phyloP scores from a whole-genome alignment of 2,113 vertebrate genomes.

The Eonycteris spelaea region DNA sequence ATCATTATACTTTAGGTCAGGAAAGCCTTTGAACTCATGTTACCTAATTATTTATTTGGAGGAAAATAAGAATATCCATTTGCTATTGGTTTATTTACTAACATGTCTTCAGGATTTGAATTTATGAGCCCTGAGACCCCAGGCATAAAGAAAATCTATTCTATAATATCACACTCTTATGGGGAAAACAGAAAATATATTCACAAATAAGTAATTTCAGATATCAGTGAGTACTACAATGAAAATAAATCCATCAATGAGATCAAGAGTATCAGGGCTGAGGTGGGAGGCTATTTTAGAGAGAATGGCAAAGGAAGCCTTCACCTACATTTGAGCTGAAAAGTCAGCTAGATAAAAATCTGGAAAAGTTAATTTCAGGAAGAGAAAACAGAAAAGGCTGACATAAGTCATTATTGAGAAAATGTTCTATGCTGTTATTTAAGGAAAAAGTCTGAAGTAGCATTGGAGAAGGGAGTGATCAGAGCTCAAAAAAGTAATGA shows the following conservation, averaged over 20 bases:
- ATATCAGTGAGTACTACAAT: not conserved
- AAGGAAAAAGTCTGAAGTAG: not conserved
- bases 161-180: not conserved
- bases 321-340: not conserved
- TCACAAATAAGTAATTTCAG: not conserved
- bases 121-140: not conserved
- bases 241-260: not conserved
- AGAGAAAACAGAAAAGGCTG: not conserved
- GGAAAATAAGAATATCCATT: not conserved
- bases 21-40: conserved; percentile 8
- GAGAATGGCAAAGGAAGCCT: not conserved
- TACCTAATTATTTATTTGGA: conserved; percentile 13
- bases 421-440: not conserved
- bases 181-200: not conserved
- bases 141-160: not conserved
- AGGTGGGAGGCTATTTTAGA: not conserved
- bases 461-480: not conserved
- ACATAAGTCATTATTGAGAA: not conserved
- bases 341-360: not conserved
- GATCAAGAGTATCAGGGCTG: not conserved
- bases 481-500: not conserved
- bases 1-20: conserved; percentile 3
- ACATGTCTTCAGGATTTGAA: not conserved
- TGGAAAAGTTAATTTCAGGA: not conserved
- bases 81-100: conserved; percentile 28